Percentiles rank a stretch among this genome's conserved stretches.
Evolutionary conservation across 2,113 vertebrate species (phyloP).

Genomic region (Lagopus muta): DNA sequence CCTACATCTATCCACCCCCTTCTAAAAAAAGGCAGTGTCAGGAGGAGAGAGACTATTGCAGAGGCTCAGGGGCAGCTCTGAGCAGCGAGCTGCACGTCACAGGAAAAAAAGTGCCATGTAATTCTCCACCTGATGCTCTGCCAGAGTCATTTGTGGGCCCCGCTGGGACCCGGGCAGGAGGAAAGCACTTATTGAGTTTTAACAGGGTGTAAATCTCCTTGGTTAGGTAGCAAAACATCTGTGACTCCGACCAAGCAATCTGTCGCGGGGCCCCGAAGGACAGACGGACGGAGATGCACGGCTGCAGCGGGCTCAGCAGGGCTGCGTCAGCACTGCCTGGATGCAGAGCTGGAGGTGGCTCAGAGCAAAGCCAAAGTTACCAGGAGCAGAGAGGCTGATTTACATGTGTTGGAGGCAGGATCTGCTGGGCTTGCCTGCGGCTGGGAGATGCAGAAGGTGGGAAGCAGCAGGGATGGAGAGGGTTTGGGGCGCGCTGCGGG

Average conservation of each 20-base stretch:
- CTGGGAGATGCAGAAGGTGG: background rate
- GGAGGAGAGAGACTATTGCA: background rate
- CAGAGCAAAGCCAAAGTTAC: background rate
- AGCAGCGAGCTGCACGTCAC: background rate
- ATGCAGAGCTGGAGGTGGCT: background rate
- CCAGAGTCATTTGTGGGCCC: constrained; percentile 17
- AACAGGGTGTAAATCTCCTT: constrained; percentile 37
- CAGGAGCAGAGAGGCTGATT: background rate
- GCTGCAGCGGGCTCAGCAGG: background rate
- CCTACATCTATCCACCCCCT: background rate
- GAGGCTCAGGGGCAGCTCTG: background rate
- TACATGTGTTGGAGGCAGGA: background rate
- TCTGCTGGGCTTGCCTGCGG: background rate
- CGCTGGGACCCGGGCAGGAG: background rate
- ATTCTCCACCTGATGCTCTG: constrained; percentile 51
- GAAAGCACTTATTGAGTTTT: background rate
- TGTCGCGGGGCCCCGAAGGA: background rate
- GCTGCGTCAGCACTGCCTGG: rapidly evolving
- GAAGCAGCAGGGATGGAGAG: background rate
- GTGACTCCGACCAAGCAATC: background rate
- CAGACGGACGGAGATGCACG: background rate
- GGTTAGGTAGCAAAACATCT: constrained; percentile 23
- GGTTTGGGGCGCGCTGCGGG: background rate
- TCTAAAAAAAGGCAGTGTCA: rapidly evolving
- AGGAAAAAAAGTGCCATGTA: background rate